Evolutionary conservation across 2,888 invertebrate genomes (phyloP).

Genomic region (Parascotia fuliginaria): DNA sequence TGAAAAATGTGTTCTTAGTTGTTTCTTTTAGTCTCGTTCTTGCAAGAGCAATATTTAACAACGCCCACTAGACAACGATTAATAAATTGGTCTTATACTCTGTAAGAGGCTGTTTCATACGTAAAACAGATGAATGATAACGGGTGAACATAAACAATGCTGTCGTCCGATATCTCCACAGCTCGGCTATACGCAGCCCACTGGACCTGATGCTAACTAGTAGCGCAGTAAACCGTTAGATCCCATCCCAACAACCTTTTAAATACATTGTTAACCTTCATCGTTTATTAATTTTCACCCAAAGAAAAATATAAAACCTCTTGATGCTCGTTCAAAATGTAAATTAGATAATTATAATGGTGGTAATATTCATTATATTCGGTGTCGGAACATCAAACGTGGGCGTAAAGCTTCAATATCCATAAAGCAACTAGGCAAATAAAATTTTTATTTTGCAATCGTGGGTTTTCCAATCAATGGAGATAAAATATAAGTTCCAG

Average conservation of each 20-base stretch:
- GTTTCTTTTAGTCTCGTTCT: no score
- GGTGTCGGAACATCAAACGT: slow-evolving; percentile 16
- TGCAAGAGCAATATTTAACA: no score
- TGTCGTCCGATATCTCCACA: slow-evolving; percentile 61
- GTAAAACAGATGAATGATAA: slow-evolving; percentile 74
- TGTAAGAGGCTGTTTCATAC: slow-evolving; percentile 33
- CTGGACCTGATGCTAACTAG: slow-evolving; percentile 20
- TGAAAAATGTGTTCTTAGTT: no score
- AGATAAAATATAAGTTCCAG: slow-evolving; percentile 49
- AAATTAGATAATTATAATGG: neutral
- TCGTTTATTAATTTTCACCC: neutral
- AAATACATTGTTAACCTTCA: slow-evolving; percentile 4
- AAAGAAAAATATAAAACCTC: neutral
- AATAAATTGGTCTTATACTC: slow-evolving; percentile 5
- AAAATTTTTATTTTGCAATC: slow-evolving; percentile 52
- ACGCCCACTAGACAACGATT: neutral
- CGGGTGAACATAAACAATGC: slow-evolving; percentile 68
- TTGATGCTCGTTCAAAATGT: neutral
- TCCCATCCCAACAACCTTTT: slow-evolving; percentile 2
- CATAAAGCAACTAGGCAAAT: slow-evolving; percentile 34
- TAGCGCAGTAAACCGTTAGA: slow-evolving; percentile 16
- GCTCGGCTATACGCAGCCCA: slow-evolving; percentile 15
- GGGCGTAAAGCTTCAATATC: slow-evolving; percentile 28
- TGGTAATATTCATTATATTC: slow-evolving; percentile 16
- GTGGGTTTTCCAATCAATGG: slow-evolving; percentile 46